Conservation (phyloP, 2,113 vertebrate species). For the Mobula birostris region DNA sequence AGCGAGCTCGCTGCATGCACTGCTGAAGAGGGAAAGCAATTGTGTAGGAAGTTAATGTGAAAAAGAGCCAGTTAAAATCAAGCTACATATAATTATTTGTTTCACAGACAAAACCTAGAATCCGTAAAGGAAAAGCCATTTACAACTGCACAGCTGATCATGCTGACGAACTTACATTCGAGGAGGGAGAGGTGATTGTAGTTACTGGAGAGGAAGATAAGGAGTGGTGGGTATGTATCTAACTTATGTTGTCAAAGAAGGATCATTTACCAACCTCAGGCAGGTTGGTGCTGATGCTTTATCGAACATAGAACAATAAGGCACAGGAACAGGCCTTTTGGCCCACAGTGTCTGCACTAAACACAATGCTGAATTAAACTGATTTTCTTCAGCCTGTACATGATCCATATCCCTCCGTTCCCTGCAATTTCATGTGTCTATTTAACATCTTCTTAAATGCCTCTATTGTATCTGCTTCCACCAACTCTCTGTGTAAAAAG, state of each 20-base stretch:
- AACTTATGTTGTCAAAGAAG: not conserved
- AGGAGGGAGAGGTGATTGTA: conserved; percentile 53
- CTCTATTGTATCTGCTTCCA: too few species aligned
- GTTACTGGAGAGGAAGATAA: conserved; percentile 56
- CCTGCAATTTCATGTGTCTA: too few species aligned
- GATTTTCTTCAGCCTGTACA: too few species aligned
- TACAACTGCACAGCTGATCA: conserved; percentile 56
- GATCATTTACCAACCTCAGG: not conserved
- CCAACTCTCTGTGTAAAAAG: too few species aligned
- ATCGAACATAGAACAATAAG: not conserved
- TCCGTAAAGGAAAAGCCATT: conserved; percentile 50
- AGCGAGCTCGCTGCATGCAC: not conserved
- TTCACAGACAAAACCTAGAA: conserved; percentile 45
- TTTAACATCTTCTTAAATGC: too few species aligned
- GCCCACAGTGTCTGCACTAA: too few species aligned
- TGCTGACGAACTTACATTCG: conserved; percentile 60
- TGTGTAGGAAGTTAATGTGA: not conserved
- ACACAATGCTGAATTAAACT: too few species aligned
- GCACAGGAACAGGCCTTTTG: too few species aligned
- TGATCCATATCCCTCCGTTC: too few species aligned
- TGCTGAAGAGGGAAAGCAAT: not conserved
- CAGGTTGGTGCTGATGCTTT: not conserved
- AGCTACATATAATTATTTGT: not conserved
- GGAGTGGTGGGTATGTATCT: conserved; percentile 61
- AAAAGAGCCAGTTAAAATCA: not conserved